Evolutionary conservation across 1,140 invertebrate species (phyloP).

Genomic region (Drosophila melanica): DNA sequence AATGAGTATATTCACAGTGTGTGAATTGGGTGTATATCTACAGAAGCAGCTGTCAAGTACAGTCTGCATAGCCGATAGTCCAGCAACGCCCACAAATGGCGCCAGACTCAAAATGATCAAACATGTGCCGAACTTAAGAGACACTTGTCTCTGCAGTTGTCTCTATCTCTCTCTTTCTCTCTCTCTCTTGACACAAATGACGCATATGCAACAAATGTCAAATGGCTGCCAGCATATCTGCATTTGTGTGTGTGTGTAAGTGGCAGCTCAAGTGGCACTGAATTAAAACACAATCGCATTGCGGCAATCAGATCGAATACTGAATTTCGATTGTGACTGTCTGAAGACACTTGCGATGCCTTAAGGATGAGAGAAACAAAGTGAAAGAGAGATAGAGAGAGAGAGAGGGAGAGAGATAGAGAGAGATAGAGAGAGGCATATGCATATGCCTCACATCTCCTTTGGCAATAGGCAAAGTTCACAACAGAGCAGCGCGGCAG

Average conservation of each 20-base stretch:
- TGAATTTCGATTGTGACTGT: constrained; percentile 35
- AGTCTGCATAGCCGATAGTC: not conserved
- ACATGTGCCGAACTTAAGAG: not conserved
- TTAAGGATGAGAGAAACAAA: not conserved
- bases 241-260: constrained; percentile 7
- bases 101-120: not conserved
- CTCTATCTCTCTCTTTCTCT: not conserved
- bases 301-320: constrained; percentile 34
- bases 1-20: not conserved
- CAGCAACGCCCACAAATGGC: not conserved
- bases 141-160: not conserved
- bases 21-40: not conserved
- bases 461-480: constrained; percentile 47
- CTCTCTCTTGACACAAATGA: constrained; percentile 17
- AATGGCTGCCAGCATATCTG: constrained; percentile 8
- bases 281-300: constrained; percentile 36
- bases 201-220: constrained; percentile 39
- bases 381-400: not conserved
- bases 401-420: constrained; percentile 4
- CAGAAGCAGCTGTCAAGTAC: not conserved
- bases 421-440: constrained; percentile 47
- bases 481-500: constrained; percentile 1
- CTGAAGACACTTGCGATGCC: constrained; percentile 25
- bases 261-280: constrained; percentile 22
- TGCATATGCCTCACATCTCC: constrained; percentile 30